Evolutionary conservation across 2,797 vertebrate genomes (phyloP).

Genomic region (Catostomus latipinnis): DNA sequence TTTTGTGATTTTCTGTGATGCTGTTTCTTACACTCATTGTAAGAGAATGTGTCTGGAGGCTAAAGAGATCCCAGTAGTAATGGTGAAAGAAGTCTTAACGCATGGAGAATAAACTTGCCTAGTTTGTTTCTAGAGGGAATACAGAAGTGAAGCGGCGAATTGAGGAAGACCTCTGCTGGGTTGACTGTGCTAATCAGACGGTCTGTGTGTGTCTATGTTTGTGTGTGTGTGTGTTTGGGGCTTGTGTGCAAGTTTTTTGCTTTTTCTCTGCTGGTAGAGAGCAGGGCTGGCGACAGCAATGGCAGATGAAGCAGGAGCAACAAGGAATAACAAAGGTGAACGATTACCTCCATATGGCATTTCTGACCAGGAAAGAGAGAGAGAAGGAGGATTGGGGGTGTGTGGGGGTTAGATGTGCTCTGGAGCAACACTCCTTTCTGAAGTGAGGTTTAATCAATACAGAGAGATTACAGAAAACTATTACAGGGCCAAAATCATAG

Average conservation of each 20-base stretch:
- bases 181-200: constrained; percentile 68
- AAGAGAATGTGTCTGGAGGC: too few relatives aligned
- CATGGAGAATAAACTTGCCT: constrained; percentile 50
- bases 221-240: constrained; percentile 60
- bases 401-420: constrained; percentile 59
- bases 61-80: constrained; percentile 1
- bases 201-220: constrained; percentile 14
- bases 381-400: constrained; percentile 34
- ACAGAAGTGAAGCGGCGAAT: constrained; percentile 39
- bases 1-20: background rate
- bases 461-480: constrained; percentile 87
- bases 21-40: too few relatives aligned
- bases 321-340: constrained; percentile 83
- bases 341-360: constrained; percentile 84
- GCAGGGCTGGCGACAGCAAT: constrained; percentile 38
- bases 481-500: constrained; percentile 80
- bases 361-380: constrained; percentile 78
- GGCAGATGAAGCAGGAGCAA: constrained; percentile 56
- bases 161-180: constrained; percentile 68
- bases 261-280: constrained; percentile 49
- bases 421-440: constrained; percentile 79
- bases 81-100: background rate
- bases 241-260: constrained; percentile 64
- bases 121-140: constrained; percentile 28
- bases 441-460: constrained; percentile 88